Evolutionary conservation across 2,113 vertebrate species (phyloP), one percentile per base, ranked within the genome.

Genomic region (Odontophorus gujanensis): DNA sequence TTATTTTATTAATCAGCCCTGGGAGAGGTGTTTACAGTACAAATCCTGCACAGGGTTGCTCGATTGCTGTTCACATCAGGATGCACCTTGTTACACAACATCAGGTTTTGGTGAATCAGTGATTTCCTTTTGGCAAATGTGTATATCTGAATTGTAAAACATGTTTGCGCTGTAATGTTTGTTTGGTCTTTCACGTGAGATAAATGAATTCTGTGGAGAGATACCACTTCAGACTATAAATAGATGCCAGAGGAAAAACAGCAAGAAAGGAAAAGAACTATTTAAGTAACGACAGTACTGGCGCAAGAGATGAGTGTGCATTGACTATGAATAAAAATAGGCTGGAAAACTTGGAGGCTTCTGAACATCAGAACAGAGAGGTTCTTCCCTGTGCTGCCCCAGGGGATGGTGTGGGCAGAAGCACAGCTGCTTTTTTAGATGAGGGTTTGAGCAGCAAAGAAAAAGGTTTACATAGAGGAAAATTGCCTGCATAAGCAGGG

Each of bases 81-180:
- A 81, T 57, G 58, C 24, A 66, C 26, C 0, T 0, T 45, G 83
- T 62, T 74, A 59, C 10, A 40, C 17, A 24, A 11, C 3, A 0
- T 9, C 69, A 81, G 22, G 21, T 50, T 93, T 84, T 89, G 19
- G 18, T 48, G 11, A 53, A 91, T 34, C 62, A 28, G 11, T 38
- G 16, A 2, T 17, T 71, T 92, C 81, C 51, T 81, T 19, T 65
- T 90, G 58, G 47, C 58, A 48, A 6, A 51, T 34, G 17, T 55
- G 22, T 0, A 53, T 22, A 6, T 87, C 58, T 80, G 48, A 79
- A 45, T 7, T 34, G 34, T 3, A 59, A 28, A 78, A 21, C 40
- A 32, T 42, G 53, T 32, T 48, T 48, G 58, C 24, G 81, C 7
- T 2, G 42, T 34, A 42, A 22, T 5, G 20, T 21, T 1, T 11